Base-by-base conservation (phyloP, 2,797 vertebrate genomes). In the Gadopsis marmoratus region DNA sequence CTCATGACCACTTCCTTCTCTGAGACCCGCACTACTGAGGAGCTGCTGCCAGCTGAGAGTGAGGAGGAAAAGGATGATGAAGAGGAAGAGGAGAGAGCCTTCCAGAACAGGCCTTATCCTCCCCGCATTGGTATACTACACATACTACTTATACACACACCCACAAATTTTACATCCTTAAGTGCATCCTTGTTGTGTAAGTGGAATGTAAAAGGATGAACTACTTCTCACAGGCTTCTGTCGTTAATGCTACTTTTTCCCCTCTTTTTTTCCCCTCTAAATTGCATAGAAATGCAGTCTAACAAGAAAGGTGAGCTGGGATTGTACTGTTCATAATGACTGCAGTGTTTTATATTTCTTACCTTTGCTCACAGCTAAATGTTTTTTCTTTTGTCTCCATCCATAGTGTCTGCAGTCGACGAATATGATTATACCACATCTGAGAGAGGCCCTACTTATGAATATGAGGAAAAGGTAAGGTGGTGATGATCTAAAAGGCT, bases 401-500 rank as follows among this genome's bases (percentile, higher is more conserved):
- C 37, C 21, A 51, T 65, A 87, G 92, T 83, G 31, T 85, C 88
- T 69, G 81, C 88, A 72, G 88, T 92, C 3, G 95, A 95, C 47
- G 96, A 96, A 79, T 96, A 96, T 66, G 96, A 96, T 77, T 96
- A 96, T 58, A 93, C 92, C 66, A 95, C 95, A 17, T 96, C 94
- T 71, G 95, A 97, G 83, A 89, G 93, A 92, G 91, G 92, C 53
- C 92, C 94, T 10, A 94, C 94, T 67, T 95, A 96, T 66, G 95
- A 96, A 83, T 96, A 97, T 43, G 97, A 97, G 76, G 95, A 95
- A 90, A 97, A 96, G 94, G 97, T 97, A 85, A 85, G 81, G 14
- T 60, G 14, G 7, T 31, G 6, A 41, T 71, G 0, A 12, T 43
- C 5, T 55, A 13, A 72, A 68, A 41, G 41, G 9, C 29, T 48